These are phyloP conservation scores for Pheucticus melanocephalus DNA, from an alignment of 2,113 vertebrate species.

Conservation along the genomic window DNA sequence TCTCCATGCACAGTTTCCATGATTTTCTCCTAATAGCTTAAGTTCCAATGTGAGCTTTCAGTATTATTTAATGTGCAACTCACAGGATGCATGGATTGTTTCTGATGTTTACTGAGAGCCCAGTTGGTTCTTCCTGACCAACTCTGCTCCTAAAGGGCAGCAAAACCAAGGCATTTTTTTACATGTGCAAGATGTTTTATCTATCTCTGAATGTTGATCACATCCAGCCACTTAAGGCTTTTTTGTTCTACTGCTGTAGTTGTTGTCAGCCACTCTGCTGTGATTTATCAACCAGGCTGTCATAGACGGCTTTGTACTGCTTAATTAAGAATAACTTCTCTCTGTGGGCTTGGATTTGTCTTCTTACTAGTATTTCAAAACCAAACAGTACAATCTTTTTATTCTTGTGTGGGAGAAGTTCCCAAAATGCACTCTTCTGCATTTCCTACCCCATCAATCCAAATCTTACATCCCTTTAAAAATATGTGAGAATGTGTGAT, in stretches of 20 bases:
- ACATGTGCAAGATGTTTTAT: not conserved
- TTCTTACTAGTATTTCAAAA: not conserved
- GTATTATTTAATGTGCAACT: not conserved
- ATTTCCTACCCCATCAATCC: not conserved
- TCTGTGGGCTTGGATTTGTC: not conserved
- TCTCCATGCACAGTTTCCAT: not conserved
- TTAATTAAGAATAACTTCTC: not conserved
- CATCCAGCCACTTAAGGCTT: not conserved
- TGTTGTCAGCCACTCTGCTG: not conserved
- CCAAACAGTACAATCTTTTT: not conserved
- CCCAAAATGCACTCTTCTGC: not conserved
- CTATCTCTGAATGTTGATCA: not conserved
- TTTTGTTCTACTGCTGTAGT: not conserved
- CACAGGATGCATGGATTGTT: not conserved
- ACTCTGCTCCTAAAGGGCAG: not conserved
- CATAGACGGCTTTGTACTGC: not conserved
- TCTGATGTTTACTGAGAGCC: not conserved
- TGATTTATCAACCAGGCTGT: not conserved
- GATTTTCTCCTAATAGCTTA: not conserved
- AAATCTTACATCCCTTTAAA: not conserved
- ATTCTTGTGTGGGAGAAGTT: not conserved
- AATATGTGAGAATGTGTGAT: not conserved
- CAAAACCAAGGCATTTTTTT: not conserved
- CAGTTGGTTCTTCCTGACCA: not conserved
- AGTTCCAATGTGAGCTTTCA: not conserved